A percentile compares a stretch with the other conserved stretches of the same genome.
phyloP scores from a whole-genome alignment of 1,140 invertebrate genomes.

The Drosophila sp. region DNA sequence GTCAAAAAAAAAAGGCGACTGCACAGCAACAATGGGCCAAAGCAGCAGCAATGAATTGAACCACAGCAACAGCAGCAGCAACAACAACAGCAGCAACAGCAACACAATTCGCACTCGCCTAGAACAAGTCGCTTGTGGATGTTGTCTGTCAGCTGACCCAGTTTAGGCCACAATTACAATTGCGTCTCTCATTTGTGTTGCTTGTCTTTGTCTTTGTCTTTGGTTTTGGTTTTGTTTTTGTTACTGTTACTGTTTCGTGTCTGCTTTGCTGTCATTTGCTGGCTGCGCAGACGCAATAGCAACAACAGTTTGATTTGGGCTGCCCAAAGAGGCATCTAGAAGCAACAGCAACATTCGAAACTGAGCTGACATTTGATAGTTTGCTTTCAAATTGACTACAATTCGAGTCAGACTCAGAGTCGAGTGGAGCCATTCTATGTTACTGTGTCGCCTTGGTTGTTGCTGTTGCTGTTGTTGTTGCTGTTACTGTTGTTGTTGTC shows the following conservation, averaged over 20 bases:
- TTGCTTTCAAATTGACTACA: slow-evolving; percentile 81
- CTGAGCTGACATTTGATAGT: slow-evolving; percentile 77
- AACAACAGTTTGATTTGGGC: slow-evolving; percentile 58
- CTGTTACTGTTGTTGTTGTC: slow-evolving; percentile 38
- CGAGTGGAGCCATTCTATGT: slow-evolving; percentile 64
- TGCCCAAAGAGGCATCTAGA: slow-evolving; percentile 59
- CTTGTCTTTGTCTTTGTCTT: slow-evolving; percentile 29
- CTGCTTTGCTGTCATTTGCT: slow-evolving; percentile 35
- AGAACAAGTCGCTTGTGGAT: slow-evolving; percentile 48
- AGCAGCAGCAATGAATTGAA: slow-evolving; percentile 23
- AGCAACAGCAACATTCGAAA: slow-evolving; percentile 16
- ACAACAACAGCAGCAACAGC: slow-evolving; percentile 26
- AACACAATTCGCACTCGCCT: slow-evolving; percentile 51
- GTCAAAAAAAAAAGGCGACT: slow-evolving; percentile 52
- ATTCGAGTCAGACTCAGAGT: slow-evolving; percentile 57
- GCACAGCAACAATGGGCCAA: slow-evolving; percentile 57
- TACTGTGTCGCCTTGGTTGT: slow-evolving; percentile 66
- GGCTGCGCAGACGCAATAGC: slow-evolving; percentile 67
- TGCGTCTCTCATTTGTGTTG: slow-evolving; percentile 52
- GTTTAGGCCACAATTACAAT: slow-evolving; percentile 79
- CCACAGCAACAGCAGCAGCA: slow-evolving; percentile 29
- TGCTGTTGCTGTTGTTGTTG: slow-evolving; percentile 33
- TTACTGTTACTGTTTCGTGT: slow-evolving; percentile 43
- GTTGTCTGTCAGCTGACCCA: slow-evolving; percentile 66
- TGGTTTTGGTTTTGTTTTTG: slow-evolving; percentile 28